Evolutionary conservation across 2,888 invertebrate species (phyloP), one percentile per base, ranked within the genome.

Genomic region (Formica aserva): DNA sequence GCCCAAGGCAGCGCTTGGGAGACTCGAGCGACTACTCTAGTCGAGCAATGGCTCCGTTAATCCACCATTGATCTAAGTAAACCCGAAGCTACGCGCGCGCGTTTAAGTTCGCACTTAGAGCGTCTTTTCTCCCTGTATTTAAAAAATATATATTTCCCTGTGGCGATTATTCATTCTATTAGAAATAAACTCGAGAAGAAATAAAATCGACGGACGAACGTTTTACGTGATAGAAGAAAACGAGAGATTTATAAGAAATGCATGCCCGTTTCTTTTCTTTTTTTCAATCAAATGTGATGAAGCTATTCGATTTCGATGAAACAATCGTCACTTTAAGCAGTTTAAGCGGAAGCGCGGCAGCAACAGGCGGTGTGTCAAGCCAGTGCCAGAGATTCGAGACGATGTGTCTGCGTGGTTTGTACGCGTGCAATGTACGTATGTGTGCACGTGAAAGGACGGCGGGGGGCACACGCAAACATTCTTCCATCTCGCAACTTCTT

Each of bases 351-450:
- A 65, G 55, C 38, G 22, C 66, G 38, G 38, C 60, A 86, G 87
- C 90, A 89, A 91, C 88, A 89, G 91, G 88, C 91, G 87, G 85
- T 65, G 81, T 75, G 81, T 75, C 83, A 52, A 74, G 71, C 57
- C 77, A 35, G 74, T 76, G 71, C 71, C 78, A 84, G 82, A 83
- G 78, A 71, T 71, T 80, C 48, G 45, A 35, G 32, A 6, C 75
- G 76, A n/a, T 15, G 32, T 35, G 52, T 76, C 15, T 35, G 62
- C 11, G 52, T n/a, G 18, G 6, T 18, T 45, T 13, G 38, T 13
- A 13, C 41, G 13, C 18, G 29, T 45, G 8, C 18, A 45, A 18
- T 32, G 38, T 18, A 26, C 13, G 38, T 57, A 5, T 38, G 75
- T 32, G 41, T n/a, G 60, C 38, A 32, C 52, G 15, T 35, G 45